Percentiles rank a stretch among this genome's conserved stretches.
Evolutionary conservation across 2,797 vertebrate species (phyloP).

Genomic region (Urophycis tenuis): DNA sequence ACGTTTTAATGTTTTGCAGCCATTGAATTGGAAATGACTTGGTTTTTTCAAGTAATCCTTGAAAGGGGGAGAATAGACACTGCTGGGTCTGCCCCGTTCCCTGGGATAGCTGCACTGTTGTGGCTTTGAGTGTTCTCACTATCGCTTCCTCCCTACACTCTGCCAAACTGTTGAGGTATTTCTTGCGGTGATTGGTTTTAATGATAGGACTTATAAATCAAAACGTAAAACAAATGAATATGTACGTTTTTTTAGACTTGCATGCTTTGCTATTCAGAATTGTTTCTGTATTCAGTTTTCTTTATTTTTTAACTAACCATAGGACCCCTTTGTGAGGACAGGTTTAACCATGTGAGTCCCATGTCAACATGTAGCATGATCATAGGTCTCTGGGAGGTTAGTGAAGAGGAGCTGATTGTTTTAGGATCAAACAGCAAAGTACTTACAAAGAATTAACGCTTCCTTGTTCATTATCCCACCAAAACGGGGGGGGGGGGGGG

Average conservation of each 20-base stretch:
- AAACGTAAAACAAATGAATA: conserved; percentile 60
- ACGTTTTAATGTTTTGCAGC: conserved; percentile 99
- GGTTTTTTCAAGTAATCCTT: conserved; percentile 99
- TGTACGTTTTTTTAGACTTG: conserved; percentile 83
- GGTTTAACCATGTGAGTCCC: conserved; percentile 76
- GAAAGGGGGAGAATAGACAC: conserved; percentile 99
- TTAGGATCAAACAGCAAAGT: conserved; percentile 74
- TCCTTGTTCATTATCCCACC: conserved; percentile 47
- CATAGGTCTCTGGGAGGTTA: conserved; percentile 74
- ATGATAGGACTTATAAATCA: conserved; percentile 91
- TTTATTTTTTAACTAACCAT: conserved; percentile 88
- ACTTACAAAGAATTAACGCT: conserved; percentile 74
- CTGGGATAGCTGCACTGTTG: conserved; percentile 99
- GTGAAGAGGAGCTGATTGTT: conserved; percentile 64
- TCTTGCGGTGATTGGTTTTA: conserved; percentile 99
- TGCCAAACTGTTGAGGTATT: conserved; percentile 99
- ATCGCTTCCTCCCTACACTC: conserved; percentile 99
- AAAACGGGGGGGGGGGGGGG: not conserved
- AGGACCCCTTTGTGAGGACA: conserved; percentile 82
- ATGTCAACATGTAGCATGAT: conserved; percentile 85
- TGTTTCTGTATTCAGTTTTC: conserved; percentile 67
- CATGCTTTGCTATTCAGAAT: conserved; percentile 95
- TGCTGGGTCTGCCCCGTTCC: conserved; percentile 99
- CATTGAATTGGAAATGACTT: conserved; percentile 99
- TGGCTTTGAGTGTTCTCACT: conserved; percentile 99